phyloP scores from a whole-genome alignment of 2,888 invertebrate genomes.

The Aphidoletes aphidimyza region DNA sequence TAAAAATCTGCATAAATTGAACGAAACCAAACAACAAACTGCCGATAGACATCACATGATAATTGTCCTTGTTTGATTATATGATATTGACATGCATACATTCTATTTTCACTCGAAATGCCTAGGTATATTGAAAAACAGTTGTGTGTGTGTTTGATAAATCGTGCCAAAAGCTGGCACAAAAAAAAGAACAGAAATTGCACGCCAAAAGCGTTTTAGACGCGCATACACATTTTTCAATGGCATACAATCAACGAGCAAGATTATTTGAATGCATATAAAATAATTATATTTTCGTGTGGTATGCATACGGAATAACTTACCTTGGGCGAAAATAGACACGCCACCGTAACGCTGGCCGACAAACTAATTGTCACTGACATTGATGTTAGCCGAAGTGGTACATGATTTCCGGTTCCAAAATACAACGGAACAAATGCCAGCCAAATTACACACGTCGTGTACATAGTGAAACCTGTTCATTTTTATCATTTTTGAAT shows the following conservation, averaged over 20 bases:
- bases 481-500: not conserved
- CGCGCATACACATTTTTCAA: not conserved
- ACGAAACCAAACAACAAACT: no score
- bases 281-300: constrained; percentile 11
- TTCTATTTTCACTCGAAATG: no score
- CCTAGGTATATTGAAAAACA: no score
- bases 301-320: constrained; percentile 60
- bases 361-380: constrained; percentile 94
- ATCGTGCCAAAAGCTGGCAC: not conserved
- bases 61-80: no score
- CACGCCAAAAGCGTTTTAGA: not conserved
- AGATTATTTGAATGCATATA: not conserved
- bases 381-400: constrained; percentile 92
- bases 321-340: constrained; percentile 94
- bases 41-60: no score
- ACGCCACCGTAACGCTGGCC: constrained; percentile 92
- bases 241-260: not conserved
- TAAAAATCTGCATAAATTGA: no score
- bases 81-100: no score
- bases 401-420: constrained; percentile 92
- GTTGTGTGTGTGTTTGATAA: no score
- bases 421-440: constrained; percentile 98
- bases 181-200: not conserved
- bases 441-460: constrained; percentile 97
- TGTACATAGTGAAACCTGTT: constrained; percentile 97